A percentile compares a stretch with the other conserved stretches of the same genome.
Conservation (phyloP, 2,888 invertebrate species). For the Phyllotreta cruciferae region DNA sequence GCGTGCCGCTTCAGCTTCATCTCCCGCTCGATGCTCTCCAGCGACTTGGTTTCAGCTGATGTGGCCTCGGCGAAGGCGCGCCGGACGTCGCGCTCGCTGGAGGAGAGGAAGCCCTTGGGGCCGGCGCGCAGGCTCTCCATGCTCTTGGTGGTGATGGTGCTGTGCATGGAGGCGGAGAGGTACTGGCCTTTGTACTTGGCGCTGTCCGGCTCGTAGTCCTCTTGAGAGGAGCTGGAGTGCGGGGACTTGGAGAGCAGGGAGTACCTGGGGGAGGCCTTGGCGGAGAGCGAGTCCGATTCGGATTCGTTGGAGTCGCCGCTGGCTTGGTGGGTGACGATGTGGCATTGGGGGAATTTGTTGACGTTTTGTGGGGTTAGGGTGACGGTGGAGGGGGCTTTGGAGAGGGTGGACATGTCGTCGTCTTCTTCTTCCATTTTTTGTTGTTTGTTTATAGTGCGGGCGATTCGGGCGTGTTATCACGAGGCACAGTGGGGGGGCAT, state of each 20-base stretch:
- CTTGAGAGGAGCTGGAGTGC: slow-evolving; percentile 73
- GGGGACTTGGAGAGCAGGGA: slow-evolving; percentile 57
- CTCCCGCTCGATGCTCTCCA: slow-evolving; percentile 67
- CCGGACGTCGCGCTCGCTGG: slow-evolving; percentile 72
- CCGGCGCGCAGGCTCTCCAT: slow-evolving; percentile 75
- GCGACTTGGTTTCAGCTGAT: slow-evolving; percentile 70
- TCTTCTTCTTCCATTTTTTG: slow-evolving; percentile 57
- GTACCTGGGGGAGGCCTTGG: slow-evolving; percentile 55
- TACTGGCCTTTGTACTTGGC: slow-evolving; percentile 65
- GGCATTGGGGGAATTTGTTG: slow-evolving; percentile 55
- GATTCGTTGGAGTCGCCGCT: slow-evolving; percentile 68
- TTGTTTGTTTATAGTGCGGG: slow-evolving; percentile 7
- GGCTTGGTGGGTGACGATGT: slow-evolving; percentile 61
- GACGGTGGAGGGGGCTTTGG: slow-evolving; percentile 56
- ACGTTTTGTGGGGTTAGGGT: slow-evolving; percentile 56
- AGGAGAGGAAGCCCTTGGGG: slow-evolving; percentile 68
- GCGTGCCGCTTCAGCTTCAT: slow-evolving; percentile 66
- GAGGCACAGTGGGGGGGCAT: no score
- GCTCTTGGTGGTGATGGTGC: slow-evolving; percentile 70
- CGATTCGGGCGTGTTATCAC: slow-evolving; percentile 31
- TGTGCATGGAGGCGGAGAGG: slow-evolving; percentile 59
- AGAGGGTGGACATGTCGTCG: slow-evolving; percentile 53
- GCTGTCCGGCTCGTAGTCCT: slow-evolving; percentile 69
- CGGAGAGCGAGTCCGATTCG: slow-evolving; percentile 59
- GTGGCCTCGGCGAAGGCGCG: slow-evolving; percentile 58